Percentiles rank a stretch among this genome's conserved stretches.
Evolutionary conservation across 2,888 invertebrate genomes (phyloP).

Genomic region (Noctua janthe): DNA sequence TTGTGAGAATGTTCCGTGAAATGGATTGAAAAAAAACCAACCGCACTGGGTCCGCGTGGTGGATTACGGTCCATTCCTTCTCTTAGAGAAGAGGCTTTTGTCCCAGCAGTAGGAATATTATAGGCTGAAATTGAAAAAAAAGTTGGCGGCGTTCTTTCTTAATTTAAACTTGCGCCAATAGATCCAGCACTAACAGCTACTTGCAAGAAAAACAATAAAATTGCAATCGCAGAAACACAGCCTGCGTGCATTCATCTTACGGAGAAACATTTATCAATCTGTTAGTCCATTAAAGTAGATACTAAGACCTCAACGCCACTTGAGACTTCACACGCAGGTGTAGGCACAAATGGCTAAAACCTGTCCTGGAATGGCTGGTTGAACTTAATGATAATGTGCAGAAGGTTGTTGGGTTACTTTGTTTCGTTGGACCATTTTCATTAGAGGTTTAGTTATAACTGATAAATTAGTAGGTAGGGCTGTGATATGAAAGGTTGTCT

Average conservation of each 20-base stretch:
- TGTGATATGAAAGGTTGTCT: neutral
- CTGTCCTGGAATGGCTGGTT: conserved; percentile 4
- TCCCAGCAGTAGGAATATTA: neutral
- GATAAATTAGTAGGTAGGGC: neutral
- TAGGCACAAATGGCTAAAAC: neutral
- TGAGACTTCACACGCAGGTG: conserved; percentile 10
- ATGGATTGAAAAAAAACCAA: neutral
- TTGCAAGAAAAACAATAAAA: neutral
- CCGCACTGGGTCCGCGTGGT: neutral
- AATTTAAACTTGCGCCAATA: neutral
- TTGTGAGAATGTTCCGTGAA: neutral
- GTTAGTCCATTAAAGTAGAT: conserved; percentile 14
- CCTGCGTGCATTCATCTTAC: conserved; percentile 18
- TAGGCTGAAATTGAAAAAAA: neutral
- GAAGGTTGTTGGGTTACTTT: neutral
- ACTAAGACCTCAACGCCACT: conserved; percentile 7
- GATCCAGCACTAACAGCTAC: neutral
- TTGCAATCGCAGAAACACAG: neutral
- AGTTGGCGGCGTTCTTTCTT: neutral
- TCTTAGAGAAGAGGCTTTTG: neutral
- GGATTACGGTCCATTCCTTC: neutral
- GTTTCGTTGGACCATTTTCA: neutral
- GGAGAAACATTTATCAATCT: conserved; percentile 33
- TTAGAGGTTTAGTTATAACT: neutral
- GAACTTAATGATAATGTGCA: neutral